Base-by-base conservation (phyloP, 2,113 vertebrate genomes). In the Axis porcinus region DNA sequence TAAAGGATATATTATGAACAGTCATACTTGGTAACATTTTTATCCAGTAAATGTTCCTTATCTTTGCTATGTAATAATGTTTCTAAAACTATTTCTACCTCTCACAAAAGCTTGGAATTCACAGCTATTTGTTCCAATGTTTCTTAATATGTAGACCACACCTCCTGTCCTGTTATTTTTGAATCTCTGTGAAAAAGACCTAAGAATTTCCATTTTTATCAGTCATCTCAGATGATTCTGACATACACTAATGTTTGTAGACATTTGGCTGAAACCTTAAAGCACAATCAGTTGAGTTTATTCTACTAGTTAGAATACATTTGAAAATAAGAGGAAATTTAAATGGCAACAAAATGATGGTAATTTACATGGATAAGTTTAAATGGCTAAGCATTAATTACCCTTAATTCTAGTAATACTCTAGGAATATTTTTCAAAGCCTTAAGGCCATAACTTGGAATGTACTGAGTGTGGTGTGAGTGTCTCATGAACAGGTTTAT, bases 311-410 rank as follows among this genome's bases (percentile, higher is more conserved):
- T 91, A 70, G 43, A 86, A 60, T 67, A 28, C 21, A 27, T 95
- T 94, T 62, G 23, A 92, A 45, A 92, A 57, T 67, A 91, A 95
- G 60, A 88, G 47, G 28, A 89, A 76, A 64, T 47, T 50, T 50
- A 91, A 89, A 64, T 95, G 33, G 16, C 3, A 92, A 33, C 58
- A 96, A 95, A 95, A 95, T 92, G n/a, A 62, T 36, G 60, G 7
- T 81, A 54, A 57, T 21, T 64, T 55, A 62, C 13, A 5, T 89
- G 19, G 9, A 91, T 95, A 33, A 91, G 36, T 17, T 82, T 36
- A 91, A 79, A 62, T 64, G 57, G 64, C 92, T 94, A 88, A 36
- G 4, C 16, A 79, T 70, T 93, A 64, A 74, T 93, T 93, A 62
- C 79, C 19, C 43, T 86, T 82, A 76, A 52, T 95, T 70, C 40